A percentile compares a stretch with the other conserved stretches of the same genome.
phyloP scores from a whole-genome alignment of 2,113 vertebrate genomes.

The Notarius quadriscutis region DNA sequence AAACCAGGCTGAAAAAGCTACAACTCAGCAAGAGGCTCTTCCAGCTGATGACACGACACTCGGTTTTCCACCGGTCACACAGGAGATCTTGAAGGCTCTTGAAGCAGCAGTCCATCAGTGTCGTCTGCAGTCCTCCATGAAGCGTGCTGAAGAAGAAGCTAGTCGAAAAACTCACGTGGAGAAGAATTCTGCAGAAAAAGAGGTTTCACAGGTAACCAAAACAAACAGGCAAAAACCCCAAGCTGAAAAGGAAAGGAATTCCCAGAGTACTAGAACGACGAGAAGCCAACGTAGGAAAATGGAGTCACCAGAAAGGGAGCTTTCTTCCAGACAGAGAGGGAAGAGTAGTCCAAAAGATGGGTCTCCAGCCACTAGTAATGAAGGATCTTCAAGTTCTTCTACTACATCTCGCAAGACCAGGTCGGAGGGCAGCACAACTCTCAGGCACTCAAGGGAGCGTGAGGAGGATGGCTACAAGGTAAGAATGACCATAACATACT shows the following conservation, averaged over 20 bases:
- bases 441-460: conserved; percentile 36
- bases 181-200: conserved; percentile 24
- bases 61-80: conserved; percentile 57
- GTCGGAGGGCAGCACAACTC: conserved; percentile 37
- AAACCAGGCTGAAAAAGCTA: background rate
- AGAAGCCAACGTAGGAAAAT: conserved; percentile 11
- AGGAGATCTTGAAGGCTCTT: conserved; percentile 59
- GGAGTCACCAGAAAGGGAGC: conserved; percentile 41
- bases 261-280: conserved; percentile 34
- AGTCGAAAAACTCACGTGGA: conserved; percentile 26
- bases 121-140: conserved; percentile 56
- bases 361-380: conserved; percentile 51
- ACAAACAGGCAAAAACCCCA: conserved; percentile 8
- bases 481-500: background rate
- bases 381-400: conserved; percentile 51
- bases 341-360: conserved; percentile 36
- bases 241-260: conserved; percentile 18
- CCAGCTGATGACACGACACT: conserved; percentile 2
- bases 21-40: background rate
- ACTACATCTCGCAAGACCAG: conserved; percentile 47
- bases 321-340: conserved; percentile 17
- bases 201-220: background rate
- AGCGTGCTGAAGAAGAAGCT: conserved; percentile 44
- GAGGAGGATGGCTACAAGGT: conserved; percentile 49
- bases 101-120: conserved; percentile 61